A percentile compares a stretch with the other conserved stretches of the same genome.
Evolutionary conservation across 2,797 vertebrate genomes (phyloP).

Genomic region (Tapera naevia): DNA sequence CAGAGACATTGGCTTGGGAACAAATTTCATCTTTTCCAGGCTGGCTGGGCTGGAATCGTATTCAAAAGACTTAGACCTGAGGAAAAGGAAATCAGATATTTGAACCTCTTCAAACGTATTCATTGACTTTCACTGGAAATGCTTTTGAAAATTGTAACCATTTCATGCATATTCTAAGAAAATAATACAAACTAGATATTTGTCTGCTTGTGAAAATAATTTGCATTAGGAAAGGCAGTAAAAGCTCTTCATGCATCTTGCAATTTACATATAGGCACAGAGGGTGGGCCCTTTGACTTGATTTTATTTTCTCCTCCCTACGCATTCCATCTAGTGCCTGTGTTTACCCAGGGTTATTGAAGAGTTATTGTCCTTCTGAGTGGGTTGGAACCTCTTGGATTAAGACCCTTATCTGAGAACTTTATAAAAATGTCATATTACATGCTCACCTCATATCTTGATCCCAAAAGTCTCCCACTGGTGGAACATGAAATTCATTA

Average conservation of each 20-base stretch:
- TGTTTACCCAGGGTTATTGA: not conserved
- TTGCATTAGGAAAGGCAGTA: not conserved
- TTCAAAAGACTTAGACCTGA: not conserved
- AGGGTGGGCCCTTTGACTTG: not conserved
- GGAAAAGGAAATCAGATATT: not conserved
- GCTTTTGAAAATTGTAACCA: not conserved
- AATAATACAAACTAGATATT: not conserved
- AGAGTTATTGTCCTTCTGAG: not conserved
- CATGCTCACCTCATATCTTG: not conserved
- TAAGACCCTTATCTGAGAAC: not conserved
- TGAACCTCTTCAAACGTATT: not conserved
- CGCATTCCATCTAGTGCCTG: not conserved
- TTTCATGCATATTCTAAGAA: not conserved
- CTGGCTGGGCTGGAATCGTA: not conserved
- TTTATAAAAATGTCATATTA: not conserved
- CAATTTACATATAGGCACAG: not conserved
- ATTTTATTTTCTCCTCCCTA: not conserved
- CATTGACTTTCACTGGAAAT: not conserved
- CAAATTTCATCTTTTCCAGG: not conserved
- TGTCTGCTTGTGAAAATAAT: not conserved
- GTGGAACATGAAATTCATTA: not conserved
- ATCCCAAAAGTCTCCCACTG: not conserved
- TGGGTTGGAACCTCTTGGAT: not conserved
- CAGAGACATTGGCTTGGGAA: not conserved
- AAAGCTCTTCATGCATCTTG: not conserved